Base-by-base conservation (phyloP, 2,888 invertebrate genomes). In the Auanema freiburgensis region DNA sequence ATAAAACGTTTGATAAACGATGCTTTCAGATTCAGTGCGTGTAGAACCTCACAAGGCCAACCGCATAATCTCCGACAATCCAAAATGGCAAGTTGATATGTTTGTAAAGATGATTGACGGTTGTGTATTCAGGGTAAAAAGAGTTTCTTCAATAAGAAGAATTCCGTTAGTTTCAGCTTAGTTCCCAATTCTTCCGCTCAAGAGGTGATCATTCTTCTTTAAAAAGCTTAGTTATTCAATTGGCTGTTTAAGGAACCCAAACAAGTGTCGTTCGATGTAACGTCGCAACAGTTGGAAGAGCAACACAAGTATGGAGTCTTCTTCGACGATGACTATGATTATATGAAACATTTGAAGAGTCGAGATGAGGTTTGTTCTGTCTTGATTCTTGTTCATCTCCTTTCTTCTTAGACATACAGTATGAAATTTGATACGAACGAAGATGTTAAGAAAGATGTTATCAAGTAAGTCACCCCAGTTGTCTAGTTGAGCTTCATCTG, bases 281-380 rank as follows among this genome's bases (percentile, higher is more conserved):
- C 67, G 4, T 41, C 63, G 42, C 71, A 72, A 44, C 76, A 76
- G 43, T 44, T 76, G 10, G 85, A 85, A 59, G 85, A 85, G 57
- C 90, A 91, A 79, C 86, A 88, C 16, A 92, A 93, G 84, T 94
- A 89, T 87, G 96, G 95, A 1, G 90, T 97, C 66, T 92, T 90
- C 84, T 96, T 89, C 84, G 94, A 95, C 79, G 95, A 97, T 85
- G 92, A 94, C 77, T 95, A 93, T 84, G 90, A 97, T 84, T 97
- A 97, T 83, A 85, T 96, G 71, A 92, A 96, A 84, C 94, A 97
- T 88, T 87, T 97, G 62, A 89, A 89, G 77, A 89, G 59, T 41
- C 49, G 68, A 33, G 70, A 70, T 55, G 66, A 67, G 65, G 71
- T 69, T 50, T 12, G 52, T 55, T 25, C 24, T n/a, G 11, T 42